A percentile compares a stretch with the other conserved stretches of the same genome.
Evolutionary conservation across 1,140 invertebrate genomes (phyloP).

Genomic region (Melitaea cinxia): DNA sequence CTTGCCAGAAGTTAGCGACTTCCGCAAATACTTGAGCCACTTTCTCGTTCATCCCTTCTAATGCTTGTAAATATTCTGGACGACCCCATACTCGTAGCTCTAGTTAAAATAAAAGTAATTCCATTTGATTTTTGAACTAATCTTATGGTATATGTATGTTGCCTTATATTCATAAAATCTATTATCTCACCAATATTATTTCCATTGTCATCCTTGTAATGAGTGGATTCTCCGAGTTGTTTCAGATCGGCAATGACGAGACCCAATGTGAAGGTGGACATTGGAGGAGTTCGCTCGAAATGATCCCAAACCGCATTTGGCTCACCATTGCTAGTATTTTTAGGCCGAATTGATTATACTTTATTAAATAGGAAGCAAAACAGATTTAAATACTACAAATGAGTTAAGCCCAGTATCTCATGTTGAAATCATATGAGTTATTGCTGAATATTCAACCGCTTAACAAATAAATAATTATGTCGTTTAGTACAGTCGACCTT

Average conservation of each 20-base stretch:
- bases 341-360: too few relatives aligned
- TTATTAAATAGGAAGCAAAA: too few relatives aligned
- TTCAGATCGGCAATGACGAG: constrained; percentile 90
- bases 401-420: too few relatives aligned
- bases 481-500: too few relatives aligned
- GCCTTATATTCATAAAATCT: too few relatives aligned
- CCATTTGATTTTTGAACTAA: too few relatives aligned
- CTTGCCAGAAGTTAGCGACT: constrained; percentile 62
- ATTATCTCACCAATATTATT: constrained; percentile 57
- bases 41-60: constrained; percentile 75
- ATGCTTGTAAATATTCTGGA: constrained; percentile 82
- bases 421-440: too few relatives aligned
- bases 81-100: constrained; percentile 88
- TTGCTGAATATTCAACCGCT: too few relatives aligned
- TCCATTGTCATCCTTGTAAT: constrained; percentile 57
- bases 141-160: too few relatives aligned
- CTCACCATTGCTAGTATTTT: constrained; percentile 59
- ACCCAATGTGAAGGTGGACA: constrained; percentile 93
- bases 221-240: constrained; percentile 69
- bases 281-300: constrained; percentile 88
- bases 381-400: too few relatives aligned
- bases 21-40: constrained; percentile 56
- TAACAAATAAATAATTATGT: too few relatives aligned
- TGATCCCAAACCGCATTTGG: constrained; percentile 83
- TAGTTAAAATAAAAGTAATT: constrained; percentile 32